phyloP scores from a whole-genome alignment of 2,888 invertebrate species.

The Cristatella mucedo region DNA sequence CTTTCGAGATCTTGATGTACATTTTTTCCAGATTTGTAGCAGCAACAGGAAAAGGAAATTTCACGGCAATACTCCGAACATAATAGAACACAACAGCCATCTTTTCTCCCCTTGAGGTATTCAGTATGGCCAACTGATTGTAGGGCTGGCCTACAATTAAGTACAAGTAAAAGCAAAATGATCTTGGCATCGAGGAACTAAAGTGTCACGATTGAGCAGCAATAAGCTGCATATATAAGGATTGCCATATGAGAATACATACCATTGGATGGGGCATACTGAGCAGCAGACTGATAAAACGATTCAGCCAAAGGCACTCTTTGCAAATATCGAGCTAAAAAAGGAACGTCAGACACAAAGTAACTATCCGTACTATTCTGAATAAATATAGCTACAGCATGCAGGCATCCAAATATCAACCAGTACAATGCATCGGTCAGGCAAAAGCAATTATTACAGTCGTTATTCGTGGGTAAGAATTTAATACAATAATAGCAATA shows the following conservation, averaged over 20 bases:
- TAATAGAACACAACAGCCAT: constrained; percentile 71
- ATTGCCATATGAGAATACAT: too few species aligned
- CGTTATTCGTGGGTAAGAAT: too few species aligned
- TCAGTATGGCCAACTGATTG: constrained; percentile 65
- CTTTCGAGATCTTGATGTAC: constrained; percentile 42
- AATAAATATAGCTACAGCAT: too few species aligned
- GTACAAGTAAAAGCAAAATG: background rate
- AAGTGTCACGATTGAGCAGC: too few species aligned
- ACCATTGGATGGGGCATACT: constrained; percentile 40
- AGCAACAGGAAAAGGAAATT: constrained; percentile 69
- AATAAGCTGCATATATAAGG: too few species aligned
- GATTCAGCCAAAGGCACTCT: constrained; percentile 65
- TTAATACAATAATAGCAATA: too few species aligned
- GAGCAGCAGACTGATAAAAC: constrained; percentile 49
- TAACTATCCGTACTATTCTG: too few species aligned
- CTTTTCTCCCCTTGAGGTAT: constrained; percentile 60
- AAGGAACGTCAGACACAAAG: too few species aligned
- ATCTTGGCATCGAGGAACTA: too few species aligned
- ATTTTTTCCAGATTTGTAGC: constrained; percentile 62
- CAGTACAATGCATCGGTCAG: too few species aligned
- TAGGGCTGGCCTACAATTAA: constrained; percentile 59
- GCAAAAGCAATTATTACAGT: too few species aligned
- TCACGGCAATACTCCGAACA: constrained; percentile 62
- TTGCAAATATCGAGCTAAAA: constrained; percentile 57
- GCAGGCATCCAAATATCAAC: too few species aligned